A percentile compares a stretch with the other conserved stretches of the same genome.
Conservation (phyloP, 2,888 invertebrate species). For the Tipula lateralis region DNA sequence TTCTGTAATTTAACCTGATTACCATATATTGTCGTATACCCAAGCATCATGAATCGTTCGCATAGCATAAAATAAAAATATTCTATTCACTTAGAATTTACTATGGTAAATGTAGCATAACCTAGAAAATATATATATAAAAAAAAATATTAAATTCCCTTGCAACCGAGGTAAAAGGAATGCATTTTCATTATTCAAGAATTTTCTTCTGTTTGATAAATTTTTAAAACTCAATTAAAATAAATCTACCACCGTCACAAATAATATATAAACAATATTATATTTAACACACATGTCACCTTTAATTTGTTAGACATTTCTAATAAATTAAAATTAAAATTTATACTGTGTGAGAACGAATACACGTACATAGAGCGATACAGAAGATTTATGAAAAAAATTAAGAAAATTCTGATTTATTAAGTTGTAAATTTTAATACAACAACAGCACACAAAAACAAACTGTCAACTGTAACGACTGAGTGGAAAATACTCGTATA, state of each 20-base stretch:
- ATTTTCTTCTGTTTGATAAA: not conserved
- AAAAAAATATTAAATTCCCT: not conserved
- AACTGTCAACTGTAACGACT: not conserved
- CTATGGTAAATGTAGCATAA: not conserved
- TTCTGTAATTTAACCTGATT: not conserved
- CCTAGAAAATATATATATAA: not conserved
- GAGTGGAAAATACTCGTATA: not conserved
- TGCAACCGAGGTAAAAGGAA: not conserved
- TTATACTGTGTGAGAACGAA: not conserved
- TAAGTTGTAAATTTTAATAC: constrained; percentile 1
- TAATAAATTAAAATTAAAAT: not conserved
- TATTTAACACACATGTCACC: not conserved
- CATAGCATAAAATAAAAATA: not conserved
- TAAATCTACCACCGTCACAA: not conserved
- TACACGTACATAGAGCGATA: too few relatives aligned
- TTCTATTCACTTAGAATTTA: not conserved
- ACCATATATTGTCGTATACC: too few relatives aligned
- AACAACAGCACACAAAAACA: not conserved
- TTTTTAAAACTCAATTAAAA: not conserved
- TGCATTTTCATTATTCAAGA: not conserved
- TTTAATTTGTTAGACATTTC: not conserved
- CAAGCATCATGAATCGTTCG: too few relatives aligned
- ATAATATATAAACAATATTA: not conserved
- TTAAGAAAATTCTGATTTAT: constrained; percentile 14
- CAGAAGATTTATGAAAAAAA: not conserved